These are phyloP conservation scores for Falco concolor DNA, from an alignment of 2,797 vertebrate species.

Conservation along the genomic window DNA sequence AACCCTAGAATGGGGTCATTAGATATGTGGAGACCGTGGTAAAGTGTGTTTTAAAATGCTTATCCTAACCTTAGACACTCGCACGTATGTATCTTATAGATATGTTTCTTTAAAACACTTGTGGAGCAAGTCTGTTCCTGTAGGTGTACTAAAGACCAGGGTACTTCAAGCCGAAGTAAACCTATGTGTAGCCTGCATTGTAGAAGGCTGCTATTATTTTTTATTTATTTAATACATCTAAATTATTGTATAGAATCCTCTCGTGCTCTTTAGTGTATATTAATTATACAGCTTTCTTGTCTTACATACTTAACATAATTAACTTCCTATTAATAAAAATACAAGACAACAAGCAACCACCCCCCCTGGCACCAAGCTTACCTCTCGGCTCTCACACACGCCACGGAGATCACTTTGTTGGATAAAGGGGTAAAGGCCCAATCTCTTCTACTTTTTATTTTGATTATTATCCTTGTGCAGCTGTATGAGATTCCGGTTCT, in stretches of 20 bases:
- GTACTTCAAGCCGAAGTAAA: conserved; percentile 87
- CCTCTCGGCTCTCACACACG: background rate
- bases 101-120: conserved; percentile 86
- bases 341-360: background rate
- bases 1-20: conserved; percentile 73
- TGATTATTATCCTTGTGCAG: background rate
- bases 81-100: conserved; percentile 92
- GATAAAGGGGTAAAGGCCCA: accelerated
- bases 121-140: conserved; percentile 80
- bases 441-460: background rate
- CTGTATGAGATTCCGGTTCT: background rate
- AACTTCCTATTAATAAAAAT: conserved; percentile 32
- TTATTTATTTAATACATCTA: conserved; percentile 88
- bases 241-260: conserved; percentile 63
- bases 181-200: conserved; percentile 87
- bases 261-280: conserved; percentile 9
- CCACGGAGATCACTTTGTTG: background rate
- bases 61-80: conserved; percentile 75
- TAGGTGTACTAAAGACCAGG: conserved; percentile 84
- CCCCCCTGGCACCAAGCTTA: background rate
- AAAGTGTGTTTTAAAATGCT: conserved; percentile 55
- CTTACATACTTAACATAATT: conserved; percentile 26
- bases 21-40: conserved; percentile 93
- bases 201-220: conserved; percentile 87
- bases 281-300: conserved; percentile 1